Evolutionary conservation across 2,113 vertebrate species (phyloP), one percentile per base, ranked within the genome.

Genomic region (Oophaga pumilio): DNA sequence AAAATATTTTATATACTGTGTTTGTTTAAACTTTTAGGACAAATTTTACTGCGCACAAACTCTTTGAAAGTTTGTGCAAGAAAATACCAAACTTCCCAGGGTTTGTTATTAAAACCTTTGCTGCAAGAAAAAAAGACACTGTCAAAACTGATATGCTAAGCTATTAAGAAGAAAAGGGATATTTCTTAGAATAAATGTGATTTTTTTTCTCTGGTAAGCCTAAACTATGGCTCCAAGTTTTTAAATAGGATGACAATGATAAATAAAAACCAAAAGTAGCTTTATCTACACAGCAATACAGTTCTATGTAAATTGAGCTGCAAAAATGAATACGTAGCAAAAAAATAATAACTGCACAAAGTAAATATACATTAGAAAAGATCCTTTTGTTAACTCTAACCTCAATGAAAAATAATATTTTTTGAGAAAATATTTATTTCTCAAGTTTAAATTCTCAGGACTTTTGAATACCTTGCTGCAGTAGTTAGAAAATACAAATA

Each of bases 181-280:
- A 56, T 77, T 77, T 56, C 50, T 77, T 77, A 77, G 11, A 53
- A 76, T 50, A 56, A 7, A 43, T 18, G 69, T 43, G 8, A 24
- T 77, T 77, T 56, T 18, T 73, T 77, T 56, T 24, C 76, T 77
- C 76, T 77, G 22, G 20, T 56, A 77, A 53, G n/a, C 24, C 76
- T 56, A 76, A 76, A n/a, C 73, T 22, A n/a, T 4, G 1, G 76
- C 7, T 77, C 50, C 76, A 77, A 77, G 50, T 24, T 77, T 77
- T 77, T 77, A 53, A 77, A 56, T 56, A 53, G 24, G 17, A 77
- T 53, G 76, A 56, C 76, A 77, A n/a, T 77, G 50, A 77, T 77
- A 77, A 77, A 77, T 53, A n/a, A 28, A 77, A 24, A 77, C 11
- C 49, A 10, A 77, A 24, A 49, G 76, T 56, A 24, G 33, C 76